phyloP scores from a whole-genome alignment of 2,797 vertebrate species.

The Chelmon rostratus region DNA sequence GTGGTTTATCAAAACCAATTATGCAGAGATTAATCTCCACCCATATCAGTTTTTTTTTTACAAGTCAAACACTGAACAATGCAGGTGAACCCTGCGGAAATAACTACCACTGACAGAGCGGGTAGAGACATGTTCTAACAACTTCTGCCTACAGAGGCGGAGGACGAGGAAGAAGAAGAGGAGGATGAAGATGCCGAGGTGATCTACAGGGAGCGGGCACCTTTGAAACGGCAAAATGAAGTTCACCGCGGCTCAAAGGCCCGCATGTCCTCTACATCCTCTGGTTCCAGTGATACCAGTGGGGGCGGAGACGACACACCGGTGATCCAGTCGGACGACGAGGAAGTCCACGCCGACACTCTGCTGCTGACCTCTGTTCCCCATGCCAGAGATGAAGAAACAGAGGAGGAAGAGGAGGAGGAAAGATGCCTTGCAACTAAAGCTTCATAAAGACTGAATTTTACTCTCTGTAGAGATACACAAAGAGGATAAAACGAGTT shows the following conservation, averaged over 20 bases:
- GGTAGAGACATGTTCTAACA: conserved; percentile 14
- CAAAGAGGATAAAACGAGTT: not conserved
- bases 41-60: too few relatives aligned
- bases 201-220: conserved; percentile 82
- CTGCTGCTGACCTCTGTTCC: conserved; percentile 78
- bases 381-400: conserved; percentile 75
- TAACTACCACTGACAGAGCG: not conserved
- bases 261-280: conserved; percentile 89
- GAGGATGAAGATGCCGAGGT: conserved; percentile 78
- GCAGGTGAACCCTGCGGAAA: not conserved
- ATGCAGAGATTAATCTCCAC: too few relatives aligned
- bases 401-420: conserved; percentile 79
- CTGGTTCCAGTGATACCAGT: conserved; percentile 87
- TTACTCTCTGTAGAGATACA: conserved; percentile 1
- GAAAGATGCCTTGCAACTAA: conserved; percentile 50
- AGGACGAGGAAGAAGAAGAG: conserved; percentile 74
- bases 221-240: conserved; percentile 74
- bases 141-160: conserved; percentile 59
- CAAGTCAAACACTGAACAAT: not conserved
- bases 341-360: conserved; percentile 88
- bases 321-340: conserved; percentile 92
- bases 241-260: conserved; percentile 77
- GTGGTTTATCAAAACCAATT: too few relatives aligned
- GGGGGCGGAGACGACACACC: conserved; percentile 88
- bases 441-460: conserved; percentile 58